These are phyloP conservation scores for Scaptodrosophila lebanonensis DNA, from an alignment of 1,140 invertebrate genomes.

Conservation along the genomic window DNA sequence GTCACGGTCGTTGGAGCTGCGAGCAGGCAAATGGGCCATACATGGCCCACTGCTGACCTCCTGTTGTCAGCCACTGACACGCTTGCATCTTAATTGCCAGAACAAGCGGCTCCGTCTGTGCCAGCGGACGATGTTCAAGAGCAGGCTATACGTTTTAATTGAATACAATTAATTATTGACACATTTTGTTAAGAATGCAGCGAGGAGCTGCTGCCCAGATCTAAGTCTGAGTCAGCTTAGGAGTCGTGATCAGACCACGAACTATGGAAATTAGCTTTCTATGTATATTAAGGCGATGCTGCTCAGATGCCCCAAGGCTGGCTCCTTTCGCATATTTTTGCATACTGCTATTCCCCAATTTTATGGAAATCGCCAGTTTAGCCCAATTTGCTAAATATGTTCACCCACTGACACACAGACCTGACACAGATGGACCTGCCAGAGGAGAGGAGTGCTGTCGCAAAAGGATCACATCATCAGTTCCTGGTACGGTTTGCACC, in stretches of 20 bases:
- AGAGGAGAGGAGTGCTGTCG: too few species aligned
- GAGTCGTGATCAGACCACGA: conserved; percentile 42
- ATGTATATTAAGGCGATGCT: conserved; percentile 2
- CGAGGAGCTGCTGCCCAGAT: background rate
- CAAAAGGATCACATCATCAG: too few species aligned
- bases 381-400: conserved; percentile 46
- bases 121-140: too few species aligned
- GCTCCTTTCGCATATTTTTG: conserved; percentile 8
- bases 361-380: conserved; percentile 49
- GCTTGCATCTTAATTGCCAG: conserved; percentile 64
- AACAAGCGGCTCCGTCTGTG: conserved; percentile 5
- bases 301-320: too few species aligned
- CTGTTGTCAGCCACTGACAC: conserved; percentile 38
- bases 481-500: too few species aligned
- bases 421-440: background rate
- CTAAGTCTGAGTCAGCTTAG: background rate
- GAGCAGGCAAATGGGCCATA: background rate
- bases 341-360: conserved; percentile 27
- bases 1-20: background rate
- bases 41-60: conserved; percentile 4
- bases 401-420: conserved; percentile 16
- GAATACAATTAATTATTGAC: conserved; percentile 76
- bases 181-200: conserved; percentile 52
- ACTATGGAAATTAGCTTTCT: conserved; percentile 66
- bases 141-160: conserved; percentile 54